Evolutionary conservation across 2,888 invertebrate genomes (phyloP), one percentile per base, ranked within the genome.

Genomic region (Drosophila anomalipes): DNA sequence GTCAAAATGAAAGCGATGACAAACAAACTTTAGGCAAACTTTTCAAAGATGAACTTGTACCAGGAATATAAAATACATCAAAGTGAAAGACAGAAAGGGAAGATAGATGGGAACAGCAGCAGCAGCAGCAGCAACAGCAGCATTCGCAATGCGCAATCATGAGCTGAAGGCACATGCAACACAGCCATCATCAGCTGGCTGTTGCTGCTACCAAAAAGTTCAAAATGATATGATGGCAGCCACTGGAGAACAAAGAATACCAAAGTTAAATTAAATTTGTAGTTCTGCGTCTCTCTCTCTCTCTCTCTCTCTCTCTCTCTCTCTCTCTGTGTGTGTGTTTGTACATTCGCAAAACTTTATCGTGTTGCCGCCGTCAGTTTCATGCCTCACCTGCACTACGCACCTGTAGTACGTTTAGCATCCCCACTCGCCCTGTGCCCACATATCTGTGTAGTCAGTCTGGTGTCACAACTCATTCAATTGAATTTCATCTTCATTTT

Each of bases 201-300:
- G 59, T 54, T 51, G 28, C 49, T 28, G 19, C 35, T 26, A n/a
- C 49, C 44, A 61, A 69, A 79, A 79, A 79, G 71, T 79, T 79
- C 52, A 53, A 79, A 79, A 79, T 79, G 71, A 79, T 79, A 75
- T 79, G 79, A 79, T 69, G 79, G 76, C 79, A 63, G 71, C 66
- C 79, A 79, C 75, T 75, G 69, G 79, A 72, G 81, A 81, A 86
- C 89, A 90, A 89, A 89, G 89, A 89, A 91, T 90, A 91, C 91
- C 89, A 93, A 93, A 93, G 89, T 92, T 93, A 92, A 93, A 93
- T 93, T 92, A 93, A 93, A 92, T 93, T 79, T 92, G 91, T 89
- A 93, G 92, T 93, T 92, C 91, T 69, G 70, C 68, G 32, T 60
- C n/a, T 49, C 33, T 9, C 10, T 39, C 19, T 41, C n/a, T 10